These are phyloP conservation scores for Falco concolor DNA, from an alignment of 2,797 vertebrate species.

Conservation along the genomic window DNA sequence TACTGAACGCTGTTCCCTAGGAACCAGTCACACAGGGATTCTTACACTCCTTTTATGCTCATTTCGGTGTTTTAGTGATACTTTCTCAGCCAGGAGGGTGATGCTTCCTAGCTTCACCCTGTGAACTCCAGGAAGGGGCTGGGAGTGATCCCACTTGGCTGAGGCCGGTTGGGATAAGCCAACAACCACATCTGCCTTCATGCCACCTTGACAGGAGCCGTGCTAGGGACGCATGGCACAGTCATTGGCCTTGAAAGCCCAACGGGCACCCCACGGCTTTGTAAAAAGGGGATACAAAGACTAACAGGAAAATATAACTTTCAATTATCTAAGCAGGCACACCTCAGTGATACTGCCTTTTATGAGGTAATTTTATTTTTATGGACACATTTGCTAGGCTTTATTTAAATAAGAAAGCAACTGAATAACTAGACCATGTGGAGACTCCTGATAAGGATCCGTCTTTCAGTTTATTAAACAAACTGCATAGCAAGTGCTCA, in stretches of 20 bases:
- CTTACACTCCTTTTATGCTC: not conserved
- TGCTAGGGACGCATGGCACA: not conserved
- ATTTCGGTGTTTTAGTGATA: not conserved
- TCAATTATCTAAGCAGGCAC: not conserved
- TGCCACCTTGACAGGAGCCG: not conserved
- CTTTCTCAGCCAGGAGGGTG: not conserved
- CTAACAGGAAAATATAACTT: not conserved
- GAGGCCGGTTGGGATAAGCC: fast-evolving
- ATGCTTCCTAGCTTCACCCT: not conserved
- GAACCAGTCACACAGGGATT: not conserved
- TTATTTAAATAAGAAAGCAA: constrained; percentile 42
- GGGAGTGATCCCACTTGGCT: not conserved
- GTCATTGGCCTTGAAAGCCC: not conserved
- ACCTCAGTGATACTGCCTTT: not conserved
- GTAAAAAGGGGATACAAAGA: not conserved
- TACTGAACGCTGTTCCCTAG: not conserved
- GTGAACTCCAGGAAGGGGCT: not conserved
- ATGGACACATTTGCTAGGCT: not conserved
- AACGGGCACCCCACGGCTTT: not conserved
- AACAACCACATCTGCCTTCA: not conserved
- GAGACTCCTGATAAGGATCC: constrained; percentile 54
- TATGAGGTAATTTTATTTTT: constrained; percentile 25
- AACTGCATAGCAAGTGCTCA: constrained; percentile 32
- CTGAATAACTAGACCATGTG: constrained; percentile 36
- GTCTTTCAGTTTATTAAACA: constrained; percentile 38